Base-by-base conservation (phyloP, 2,797 vertebrate species). In the Gambusia yucatana region DNA sequence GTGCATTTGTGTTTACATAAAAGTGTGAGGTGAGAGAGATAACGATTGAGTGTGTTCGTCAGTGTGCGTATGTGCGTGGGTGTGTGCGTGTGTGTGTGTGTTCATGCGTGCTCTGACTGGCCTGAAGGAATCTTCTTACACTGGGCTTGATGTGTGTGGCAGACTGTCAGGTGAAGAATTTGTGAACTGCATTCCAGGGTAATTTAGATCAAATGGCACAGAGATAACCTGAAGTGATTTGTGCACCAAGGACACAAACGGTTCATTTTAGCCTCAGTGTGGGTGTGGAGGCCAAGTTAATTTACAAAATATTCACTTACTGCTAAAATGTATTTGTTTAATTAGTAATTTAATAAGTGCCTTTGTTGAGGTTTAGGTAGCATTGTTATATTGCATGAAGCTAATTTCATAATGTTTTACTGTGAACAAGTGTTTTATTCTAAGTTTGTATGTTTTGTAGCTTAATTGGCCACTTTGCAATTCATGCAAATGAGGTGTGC, bases 131-230 rank as follows among this genome's bases (percentile, higher is more conserved):
- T 87, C 71, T 72, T 69, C 44, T 73, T 71, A 41, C 57, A 61
- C 44, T 59, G 65, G 36, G 73, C 65, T 67, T 72, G 39, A 55
- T 83, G 79, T 82, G 76, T 85, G 63, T 28, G 13, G 57, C 22
- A 74, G 76, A 80, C 79, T 81, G 79, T 84, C 41, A 10, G 74
- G 65, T 43, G 72, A 82, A 80, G 72, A 80, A 75, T 79, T 77
- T 44, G 76, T 78, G 77, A 70, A 69, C 48, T 57, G 76, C 82
- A 88, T 87, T 83, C 84, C 85, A 79, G 22, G 52, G 77, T 55
- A 70, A 80, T 84, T 83, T 59, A 77, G 47, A 87, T 44, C 41
- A 73, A 79, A 72, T 73, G 59, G 13, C 57, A 30, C 50, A 74
- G 65, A 75, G 17, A 75, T 47, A 74, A 69, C 44, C 20, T 41